A percentile compares a stretch with the other conserved stretches of the same genome.
Evolutionary conservation across 2,113 vertebrate species (phyloP).

Genomic region (Mus musculus): GRCm39 chr13:38057001-38057500

Average conservation of each 20-base stretch:
- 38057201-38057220: conserved; percentile 17
- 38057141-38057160: neutral
- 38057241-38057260: conserved; percentile 25
- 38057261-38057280: neutral
- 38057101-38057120: neutral
- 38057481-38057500: neutral
- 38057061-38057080: neutral
- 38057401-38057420: neutral
- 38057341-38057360: neutral
- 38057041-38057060: neutral
- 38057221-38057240: neutral
- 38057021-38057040: neutral
- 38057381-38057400: neutral
- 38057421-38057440: neutral
- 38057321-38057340: neutral
- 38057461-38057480: neutral
- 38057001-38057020: neutral
- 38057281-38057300: neutral
- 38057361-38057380: neutral
- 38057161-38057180: neutral
- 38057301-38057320: neutral
- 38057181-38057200: neutral
- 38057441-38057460: neutral
- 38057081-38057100: neutral
- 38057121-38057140: neutral